Evolutionary conservation across 2,113 vertebrate species (phyloP), one percentile per base, ranked within the genome.

Genomic region (Leptosomus discolor): DNA sequence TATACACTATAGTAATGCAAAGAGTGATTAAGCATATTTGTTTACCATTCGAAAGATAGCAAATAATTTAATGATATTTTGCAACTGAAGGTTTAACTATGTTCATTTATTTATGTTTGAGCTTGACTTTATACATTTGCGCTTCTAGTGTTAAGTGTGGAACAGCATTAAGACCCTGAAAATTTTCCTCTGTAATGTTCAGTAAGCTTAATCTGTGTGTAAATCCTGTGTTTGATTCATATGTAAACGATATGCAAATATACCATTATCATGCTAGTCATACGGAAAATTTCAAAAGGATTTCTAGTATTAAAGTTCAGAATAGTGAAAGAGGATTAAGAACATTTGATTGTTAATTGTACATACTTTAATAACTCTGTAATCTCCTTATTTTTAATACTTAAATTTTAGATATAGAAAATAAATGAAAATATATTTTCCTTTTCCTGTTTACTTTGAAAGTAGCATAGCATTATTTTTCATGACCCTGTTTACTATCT

Each of bases 311-410:
- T 90, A 41, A 92, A 79, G 70, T 88, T 94, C 41, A 73, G 70
- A 96, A 53, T 37, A 67, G 15, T 24, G 15, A 75, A 96, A 88
- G 64, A 95, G 45, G 75, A 96, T 96, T 97, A 81, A 78, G 27
- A 15, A 71, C 46, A 30, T 81, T 91, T 89, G 76, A 91, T 61
- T 86, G 46, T 90, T 90, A 91, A 93, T 60, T 94, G n/a, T 12
- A 65, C 16, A 75, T 87, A 61, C 41, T 85, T 79, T 92, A 93
- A 65, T 85, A 96, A 71, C 60, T 82, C 61, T 73, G 6, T 76
- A 95, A 93, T 96, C 91, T 92, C 43, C 56, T 89, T 92, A 79
- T 85, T 95, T 93, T 64, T 74, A 85, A 48, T 83, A 45, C 11
- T 70, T 78, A 74, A 3, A 58, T 82, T 93, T 95, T 74, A 71